Base-by-base conservation (phyloP, 2,113 vertebrate species). In the Sciurus niger region DNA sequence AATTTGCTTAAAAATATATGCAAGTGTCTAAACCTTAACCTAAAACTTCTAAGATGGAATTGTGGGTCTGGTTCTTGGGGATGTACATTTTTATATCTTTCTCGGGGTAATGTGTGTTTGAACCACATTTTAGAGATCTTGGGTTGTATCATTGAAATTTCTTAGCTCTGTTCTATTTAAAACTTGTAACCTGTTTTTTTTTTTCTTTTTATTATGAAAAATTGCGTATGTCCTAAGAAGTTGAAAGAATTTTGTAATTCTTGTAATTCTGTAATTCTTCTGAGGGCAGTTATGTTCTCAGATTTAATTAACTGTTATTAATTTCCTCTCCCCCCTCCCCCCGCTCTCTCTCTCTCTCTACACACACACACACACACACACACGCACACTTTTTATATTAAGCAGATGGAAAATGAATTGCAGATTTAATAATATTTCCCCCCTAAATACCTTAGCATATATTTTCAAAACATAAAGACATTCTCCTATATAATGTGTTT, bases 371-470 rank as follows among this genome's bases (percentile, higher is more conserved):
- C 46, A 46, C 55, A 30, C 28, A 40, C n/a, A 55, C 24, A 40
- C 17, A 90, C 6, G 22, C 14, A 14, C 32, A 34, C 32, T 72
- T 94, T 95, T 82, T 89, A 48, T 92, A 94, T 32, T 89, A 37
- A 96, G 72, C 63, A 14, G 13, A 89, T 91, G 86, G 51, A 84
- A 90, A 94, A 87, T 96, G 90, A 95, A 84, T 84, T 43, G 8
- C 60, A 93, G 68, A 73, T 28, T 88, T 91, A 3, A 18, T 93
- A 28, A 37, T 63, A 89, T 4, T 67, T 90, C 22, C 4, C 13
- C 32, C 17, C 4, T 91, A 89, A 78, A 83, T 93, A 65, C 17
- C 74, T 48, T 11, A 76, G 20, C 70, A 55, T 55, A 11, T 55
- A 43, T 90, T 92, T 92, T 43, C 40, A 83, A 53, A 93, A 48